These are phyloP conservation scores for Seriola quinqueradiata DNA, from an alignment of 2,113 vertebrate genomes.

Conservation along the genomic window DNA sequence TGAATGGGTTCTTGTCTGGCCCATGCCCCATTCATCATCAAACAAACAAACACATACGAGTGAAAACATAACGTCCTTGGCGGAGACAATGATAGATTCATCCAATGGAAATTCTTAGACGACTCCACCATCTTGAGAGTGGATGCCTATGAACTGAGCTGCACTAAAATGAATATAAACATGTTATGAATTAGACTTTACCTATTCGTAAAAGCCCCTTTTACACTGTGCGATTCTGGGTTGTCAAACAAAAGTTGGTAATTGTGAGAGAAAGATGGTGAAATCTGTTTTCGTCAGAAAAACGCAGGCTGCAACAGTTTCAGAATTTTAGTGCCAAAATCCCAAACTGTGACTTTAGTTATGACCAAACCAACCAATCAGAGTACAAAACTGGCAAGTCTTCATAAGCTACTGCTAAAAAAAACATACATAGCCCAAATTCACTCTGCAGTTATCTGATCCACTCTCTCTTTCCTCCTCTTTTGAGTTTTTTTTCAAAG, in stretches of 20 bases:
- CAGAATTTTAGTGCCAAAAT: neutral
- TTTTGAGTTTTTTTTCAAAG: neutral
- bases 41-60: too few species aligned
- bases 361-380: neutral
- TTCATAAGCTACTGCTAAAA: neutral
- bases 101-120: neutral
- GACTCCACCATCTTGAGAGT: too few species aligned
- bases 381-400: neutral
- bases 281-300: neutral
- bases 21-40: too few species aligned
- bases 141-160: neutral
- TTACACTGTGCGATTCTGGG: too few species aligned
- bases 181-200: too few species aligned
- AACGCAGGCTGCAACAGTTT: neutral
- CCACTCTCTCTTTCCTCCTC: neutral
- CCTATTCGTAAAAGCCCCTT: neutral
- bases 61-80: too few species aligned
- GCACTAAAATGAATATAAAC: too few species aligned
- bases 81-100: neutral
- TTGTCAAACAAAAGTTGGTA: neutral
- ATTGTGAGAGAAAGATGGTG: neutral
- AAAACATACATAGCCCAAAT: neutral
- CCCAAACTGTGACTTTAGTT: neutral
- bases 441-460: neutral
- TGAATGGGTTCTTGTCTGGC: too few species aligned